Evolutionary conservation across 2,113 vertebrate genomes (phyloP).

Genomic region (Sclerurus mexicanus): DNA sequence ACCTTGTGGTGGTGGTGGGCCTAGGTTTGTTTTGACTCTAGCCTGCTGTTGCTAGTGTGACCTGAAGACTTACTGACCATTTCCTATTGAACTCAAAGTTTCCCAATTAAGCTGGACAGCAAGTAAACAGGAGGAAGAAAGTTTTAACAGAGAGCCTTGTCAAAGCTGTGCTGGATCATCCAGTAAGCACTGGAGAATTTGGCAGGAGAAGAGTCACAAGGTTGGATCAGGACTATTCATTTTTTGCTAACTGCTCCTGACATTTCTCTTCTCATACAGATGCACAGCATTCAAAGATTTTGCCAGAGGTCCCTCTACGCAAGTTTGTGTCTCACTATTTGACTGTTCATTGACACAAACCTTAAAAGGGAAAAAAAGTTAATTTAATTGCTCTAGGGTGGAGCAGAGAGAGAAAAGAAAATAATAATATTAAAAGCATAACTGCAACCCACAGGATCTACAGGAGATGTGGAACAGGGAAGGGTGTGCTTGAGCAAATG

Average conservation of each 20-base stretch:
- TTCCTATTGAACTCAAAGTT: conserved; percentile 43
- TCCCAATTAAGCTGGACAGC: conserved; percentile 8
- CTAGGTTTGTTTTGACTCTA: conserved; percentile 29
- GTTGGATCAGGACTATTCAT: conserved; percentile 25
- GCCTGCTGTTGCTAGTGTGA: background rate
- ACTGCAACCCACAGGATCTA: background rate
- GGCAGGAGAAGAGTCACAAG: conserved; percentile 51
- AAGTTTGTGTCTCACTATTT: background rate
- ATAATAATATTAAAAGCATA: conserved; percentile 34
- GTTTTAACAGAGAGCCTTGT: conserved; percentile 37
- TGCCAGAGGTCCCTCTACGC: background rate
- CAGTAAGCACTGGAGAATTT: conserved; percentile 41
- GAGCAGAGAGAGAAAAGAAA: background rate
- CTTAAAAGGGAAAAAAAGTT: background rate
- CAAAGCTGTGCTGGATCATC: conserved; percentile 50
- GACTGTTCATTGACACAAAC: conserved; percentile 16
- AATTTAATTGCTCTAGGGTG: background rate
- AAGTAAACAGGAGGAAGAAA: conserved; percentile 56
- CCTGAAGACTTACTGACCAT: conserved; percentile 15
- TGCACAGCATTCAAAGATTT: background rate
- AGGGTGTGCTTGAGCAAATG: conserved; percentile 31
- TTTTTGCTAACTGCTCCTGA: conserved; percentile 41
- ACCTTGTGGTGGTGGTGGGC: background rate
- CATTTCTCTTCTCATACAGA: conserved; percentile 47
- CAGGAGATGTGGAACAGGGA: background rate